These are phyloP conservation scores for Patella vulgata DNA, from an alignment of 1,140 invertebrate genomes.

Conservation along the genomic window DNA sequence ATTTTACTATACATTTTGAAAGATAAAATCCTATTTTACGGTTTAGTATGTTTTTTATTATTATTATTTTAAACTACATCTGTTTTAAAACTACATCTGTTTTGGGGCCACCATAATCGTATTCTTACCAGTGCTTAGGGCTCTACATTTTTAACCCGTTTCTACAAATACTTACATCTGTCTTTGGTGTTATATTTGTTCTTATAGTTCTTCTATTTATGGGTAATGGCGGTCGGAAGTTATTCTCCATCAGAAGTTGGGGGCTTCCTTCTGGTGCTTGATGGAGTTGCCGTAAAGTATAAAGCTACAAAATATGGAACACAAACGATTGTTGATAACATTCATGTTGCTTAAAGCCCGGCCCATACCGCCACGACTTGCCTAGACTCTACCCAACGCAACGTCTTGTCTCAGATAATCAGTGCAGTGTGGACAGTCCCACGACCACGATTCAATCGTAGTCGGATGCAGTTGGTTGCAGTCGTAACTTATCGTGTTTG, in stretches of 20 bases:
- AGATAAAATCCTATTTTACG: not conserved
- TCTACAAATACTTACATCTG: slow-evolving; percentile 8
- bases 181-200: slow-evolving; percentile 31
- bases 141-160: not conserved
- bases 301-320: slow-evolving; percentile 19
- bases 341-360: too few species aligned
- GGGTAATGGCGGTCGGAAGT: slow-evolving; percentile 31
- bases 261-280: slow-evolving; percentile 9
- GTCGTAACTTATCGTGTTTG: too few species aligned
- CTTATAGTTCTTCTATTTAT: slow-evolving; percentile 28
- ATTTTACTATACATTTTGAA: not conserved
- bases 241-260: slow-evolving; percentile 28
- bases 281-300: slow-evolving; percentile 19
- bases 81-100: not conserved
- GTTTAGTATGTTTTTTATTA: not conserved
- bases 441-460: too few species aligned
- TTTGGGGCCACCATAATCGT: not conserved
- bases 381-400: too few species aligned
- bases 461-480: too few species aligned
- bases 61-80: not conserved
- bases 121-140: not conserved
- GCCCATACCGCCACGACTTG: too few species aligned
- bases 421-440: too few species aligned
- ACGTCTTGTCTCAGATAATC: too few species aligned
- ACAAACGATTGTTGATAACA: not conserved